Percentiles rank a stretch among this genome's conserved stretches.
Evolutionary conservation across 1,140 invertebrate species (phyloP).

Genomic region (Philopotamus ludificatus): DNA sequence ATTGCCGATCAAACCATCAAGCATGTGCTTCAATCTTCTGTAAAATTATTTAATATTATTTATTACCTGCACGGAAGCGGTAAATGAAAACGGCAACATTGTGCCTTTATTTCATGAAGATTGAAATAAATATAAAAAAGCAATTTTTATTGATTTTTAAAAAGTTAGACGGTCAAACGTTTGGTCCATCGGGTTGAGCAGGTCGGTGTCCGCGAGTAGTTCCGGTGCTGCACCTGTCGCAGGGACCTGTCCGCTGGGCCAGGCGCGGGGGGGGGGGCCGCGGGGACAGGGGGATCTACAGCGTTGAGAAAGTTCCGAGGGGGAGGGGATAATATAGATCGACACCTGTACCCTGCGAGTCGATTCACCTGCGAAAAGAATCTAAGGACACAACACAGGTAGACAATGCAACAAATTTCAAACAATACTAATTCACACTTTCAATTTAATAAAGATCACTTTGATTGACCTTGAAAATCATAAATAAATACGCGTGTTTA

Average conservation of each 20-base stretch:
- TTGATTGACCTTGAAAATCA: no score
- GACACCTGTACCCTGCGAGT: conserved; percentile 12
- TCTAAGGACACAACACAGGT: no score
- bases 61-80: neutral
- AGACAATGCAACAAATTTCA: no score
- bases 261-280: conserved; percentile 1
- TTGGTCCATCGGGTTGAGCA: conserved; percentile 18
- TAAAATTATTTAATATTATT: neutral
- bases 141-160: no score
- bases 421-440: no score
- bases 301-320: neutral
- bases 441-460: no score
- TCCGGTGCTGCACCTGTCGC: conserved; percentile 25
- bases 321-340: conserved; percentile 14
- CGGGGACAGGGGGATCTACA: neutral
- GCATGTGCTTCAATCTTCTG: neutral
- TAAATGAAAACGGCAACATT: neutral
- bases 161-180: neutral
- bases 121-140: no score
- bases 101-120: no score
- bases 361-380: conserved; percentile 6
- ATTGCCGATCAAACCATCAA: conserved; percentile 11
- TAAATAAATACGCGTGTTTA: no score
- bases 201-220: conserved; percentile 18
- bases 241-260: no score